Evolutionary conservation across 1,140 invertebrate species (phyloP).

Genomic region (Aphidius gifuensis): DNA sequence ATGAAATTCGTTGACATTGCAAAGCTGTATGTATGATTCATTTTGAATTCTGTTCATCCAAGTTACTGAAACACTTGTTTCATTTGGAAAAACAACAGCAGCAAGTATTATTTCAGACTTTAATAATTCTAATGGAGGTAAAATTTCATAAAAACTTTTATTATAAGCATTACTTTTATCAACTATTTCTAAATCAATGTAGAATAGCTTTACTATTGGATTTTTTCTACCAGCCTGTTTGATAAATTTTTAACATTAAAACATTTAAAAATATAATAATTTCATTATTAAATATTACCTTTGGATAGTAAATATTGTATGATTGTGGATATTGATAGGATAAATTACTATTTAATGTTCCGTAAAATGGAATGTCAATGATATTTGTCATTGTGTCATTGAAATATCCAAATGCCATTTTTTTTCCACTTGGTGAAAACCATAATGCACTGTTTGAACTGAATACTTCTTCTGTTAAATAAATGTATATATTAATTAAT

Average conservation of each 20-base stretch:
- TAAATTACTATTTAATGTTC: slow-evolving; percentile 54
- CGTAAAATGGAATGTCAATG: slow-evolving; percentile 63
- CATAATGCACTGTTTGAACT: slow-evolving; percentile 80
- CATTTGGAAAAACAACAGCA: slow-evolving; percentile 74
- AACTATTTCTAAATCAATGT: slow-evolving; percentile 60
- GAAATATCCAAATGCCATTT: slow-evolving; percentile 79
- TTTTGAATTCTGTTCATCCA: slow-evolving; percentile 90
- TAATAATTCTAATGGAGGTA: slow-evolving; percentile 40
- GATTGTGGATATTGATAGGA: slow-evolving; percentile 61
- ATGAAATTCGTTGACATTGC: slow-evolving; percentile 51
- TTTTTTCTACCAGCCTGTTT: slow-evolving; percentile 74
- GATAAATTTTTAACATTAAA: slow-evolving; percentile 4
- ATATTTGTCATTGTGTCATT: slow-evolving; percentile 69
- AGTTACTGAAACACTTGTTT: slow-evolving; percentile 66
- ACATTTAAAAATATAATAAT: too few species aligned
- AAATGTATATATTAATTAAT: slow-evolving; percentile 11
- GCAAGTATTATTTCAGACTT: slow-evolving; percentile 66
- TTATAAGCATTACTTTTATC: slow-evolving; percentile 32
- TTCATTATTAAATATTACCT: slow-evolving; percentile 55
- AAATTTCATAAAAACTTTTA: slow-evolving; percentile 55
- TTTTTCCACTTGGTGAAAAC: slow-evolving; percentile 81
- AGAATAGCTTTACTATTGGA: slow-evolving; percentile 67
- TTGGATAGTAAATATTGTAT: slow-evolving; percentile 78
- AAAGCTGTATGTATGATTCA: slow-evolving; percentile 58
- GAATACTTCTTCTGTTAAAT: slow-evolving; percentile 83